Evolutionary conservation across 2,797 vertebrate genomes (phyloP).

Genomic region (Borostomias antarcticus): DNA sequence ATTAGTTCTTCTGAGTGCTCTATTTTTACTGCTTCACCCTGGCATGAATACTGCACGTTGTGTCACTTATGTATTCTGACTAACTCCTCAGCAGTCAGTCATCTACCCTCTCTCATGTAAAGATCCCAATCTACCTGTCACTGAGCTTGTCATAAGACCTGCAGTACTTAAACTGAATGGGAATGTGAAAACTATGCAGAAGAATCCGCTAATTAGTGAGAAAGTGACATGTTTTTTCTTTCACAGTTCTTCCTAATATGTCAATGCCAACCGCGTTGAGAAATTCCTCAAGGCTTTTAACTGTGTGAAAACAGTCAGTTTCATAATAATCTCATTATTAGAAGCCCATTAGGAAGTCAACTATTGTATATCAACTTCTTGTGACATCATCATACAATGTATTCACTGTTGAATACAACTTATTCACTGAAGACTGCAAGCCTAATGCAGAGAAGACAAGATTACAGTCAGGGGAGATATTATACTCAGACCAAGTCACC

Average conservation of each 20-base stretch:
- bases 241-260: slow-evolving; percentile 34
- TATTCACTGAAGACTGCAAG: too few species aligned
- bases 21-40: slow-evolving; percentile 59
- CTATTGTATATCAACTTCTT: too few species aligned
- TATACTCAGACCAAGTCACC: not conserved
- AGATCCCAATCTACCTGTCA: slow-evolving; percentile 36
- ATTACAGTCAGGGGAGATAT: not conserved
- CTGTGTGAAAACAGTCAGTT: not conserved
- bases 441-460: not conserved
- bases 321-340: not conserved
- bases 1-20: slow-evolving; percentile 49
- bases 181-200: slow-evolving; percentile 36
- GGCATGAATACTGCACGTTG: slow-evolving; percentile 67
- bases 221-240: slow-evolving; percentile 10
- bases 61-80: slow-evolving; percentile 45
- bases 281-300: not conserved
- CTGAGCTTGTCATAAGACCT: slow-evolving; percentile 20
- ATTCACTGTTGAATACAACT: too few species aligned
- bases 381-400: too few species aligned
- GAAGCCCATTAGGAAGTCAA: not conserved
- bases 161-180: slow-evolving; percentile 8
- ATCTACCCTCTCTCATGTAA: slow-evolving; percentile 26
- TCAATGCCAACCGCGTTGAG: slow-evolving; percentile 3
- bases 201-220: slow-evolving; percentile 28
- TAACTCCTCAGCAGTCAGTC: slow-evolving; percentile 47